Conservation (phyloP, 2,113 vertebrate genomes). For the Callorhinus ursinus region DNA sequence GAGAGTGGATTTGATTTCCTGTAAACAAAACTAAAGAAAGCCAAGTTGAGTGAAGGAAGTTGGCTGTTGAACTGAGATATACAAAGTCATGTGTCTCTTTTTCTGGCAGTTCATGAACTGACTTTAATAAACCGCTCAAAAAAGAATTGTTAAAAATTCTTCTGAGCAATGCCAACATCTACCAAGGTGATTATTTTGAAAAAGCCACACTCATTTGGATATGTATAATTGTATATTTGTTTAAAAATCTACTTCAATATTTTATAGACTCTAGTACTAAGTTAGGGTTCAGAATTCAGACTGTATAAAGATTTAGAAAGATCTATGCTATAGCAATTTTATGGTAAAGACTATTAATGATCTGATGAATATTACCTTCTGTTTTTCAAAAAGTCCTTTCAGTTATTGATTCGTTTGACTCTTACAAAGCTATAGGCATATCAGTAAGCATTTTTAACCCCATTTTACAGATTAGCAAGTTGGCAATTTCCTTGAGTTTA, state of each 20-base stretch:
- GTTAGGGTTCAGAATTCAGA: background rate
- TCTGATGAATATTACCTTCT: background rate
- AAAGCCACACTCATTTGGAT: background rate
- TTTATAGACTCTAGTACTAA: background rate
- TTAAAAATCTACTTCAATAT: background rate
- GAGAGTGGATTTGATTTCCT: background rate
- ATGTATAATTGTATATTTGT: slow-evolving; percentile 2
- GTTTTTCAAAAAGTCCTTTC: background rate
- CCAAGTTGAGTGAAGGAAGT: background rate
- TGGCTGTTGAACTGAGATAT: background rate
- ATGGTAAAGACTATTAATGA: background rate
- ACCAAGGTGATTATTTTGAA: background rate
- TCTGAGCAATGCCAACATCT: background rate
- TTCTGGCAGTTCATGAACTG: background rate
- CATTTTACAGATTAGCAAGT: background rate
- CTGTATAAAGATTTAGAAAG: background rate
- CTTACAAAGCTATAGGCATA: background rate
- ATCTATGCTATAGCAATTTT: background rate
- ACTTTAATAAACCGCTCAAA: background rate
- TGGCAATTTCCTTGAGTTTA: background rate
- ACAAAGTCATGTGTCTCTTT: background rate
- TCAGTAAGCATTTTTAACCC: background rate
- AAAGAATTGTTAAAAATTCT: background rate
- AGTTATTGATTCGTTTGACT: background rate
- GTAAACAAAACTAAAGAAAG: background rate